Percentiles rank a stretch among this genome's conserved stretches.
phyloP scores from a whole-genome alignment of 2,113 vertebrate genomes.

The Orthonyx spaldingii region DNA sequence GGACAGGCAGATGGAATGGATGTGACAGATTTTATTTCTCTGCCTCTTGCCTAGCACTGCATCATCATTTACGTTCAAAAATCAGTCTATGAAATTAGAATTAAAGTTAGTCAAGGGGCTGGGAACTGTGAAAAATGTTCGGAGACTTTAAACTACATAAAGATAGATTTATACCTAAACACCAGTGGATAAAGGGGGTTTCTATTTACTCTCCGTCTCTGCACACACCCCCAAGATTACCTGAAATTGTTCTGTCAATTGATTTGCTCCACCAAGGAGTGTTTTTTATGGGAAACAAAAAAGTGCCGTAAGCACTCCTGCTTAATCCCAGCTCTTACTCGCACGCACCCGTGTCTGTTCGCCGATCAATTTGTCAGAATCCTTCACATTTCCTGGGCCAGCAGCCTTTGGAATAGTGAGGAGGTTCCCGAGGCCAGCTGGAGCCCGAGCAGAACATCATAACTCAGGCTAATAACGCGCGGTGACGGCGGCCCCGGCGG shows the following conservation, averaged over 20 bases:
- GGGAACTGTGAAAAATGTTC: accelerated
- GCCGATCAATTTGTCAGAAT: not conserved
- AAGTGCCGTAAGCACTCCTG: not conserved
- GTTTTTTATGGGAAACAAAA: not conserved
- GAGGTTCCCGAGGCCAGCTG: not conserved
- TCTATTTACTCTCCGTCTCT: not conserved
- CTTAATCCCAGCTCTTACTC: not conserved
- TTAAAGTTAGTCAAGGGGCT: not conserved
- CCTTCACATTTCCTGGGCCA: not conserved
- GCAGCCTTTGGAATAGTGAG: not conserved
- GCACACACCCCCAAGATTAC: not conserved
- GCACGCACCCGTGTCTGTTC: accelerated
- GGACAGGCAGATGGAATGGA: not conserved
- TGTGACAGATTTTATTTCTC: not conserved
- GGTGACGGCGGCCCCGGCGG: not conserved
- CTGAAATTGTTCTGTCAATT: not conserved
- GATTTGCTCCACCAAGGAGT: not conserved
- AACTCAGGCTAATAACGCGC: not conserved
- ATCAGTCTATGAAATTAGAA: not conserved
- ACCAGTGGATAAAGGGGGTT: not conserved
- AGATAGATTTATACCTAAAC: not conserved
- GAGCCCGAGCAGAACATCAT: not conserved
- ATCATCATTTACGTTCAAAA: not conserved
- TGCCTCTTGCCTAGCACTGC: not conserved
- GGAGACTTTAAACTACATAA: not conserved